phyloP scores from a whole-genome alignment of 2,797 vertebrate genomes.

The Caiman crocodilus region DNA sequence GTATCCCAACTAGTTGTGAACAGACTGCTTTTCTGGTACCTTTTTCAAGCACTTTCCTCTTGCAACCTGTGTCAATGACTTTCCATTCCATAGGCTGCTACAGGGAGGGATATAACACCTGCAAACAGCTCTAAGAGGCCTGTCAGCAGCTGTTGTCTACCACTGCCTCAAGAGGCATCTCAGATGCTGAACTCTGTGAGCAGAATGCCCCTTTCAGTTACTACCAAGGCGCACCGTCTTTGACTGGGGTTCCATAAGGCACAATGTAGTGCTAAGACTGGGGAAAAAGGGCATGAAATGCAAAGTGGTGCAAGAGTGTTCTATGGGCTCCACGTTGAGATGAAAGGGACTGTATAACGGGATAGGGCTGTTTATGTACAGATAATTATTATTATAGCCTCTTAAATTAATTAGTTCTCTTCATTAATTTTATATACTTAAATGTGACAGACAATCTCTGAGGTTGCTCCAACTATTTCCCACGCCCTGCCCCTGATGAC shows the following conservation, averaged over 20 bases:
- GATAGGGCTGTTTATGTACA: background rate
- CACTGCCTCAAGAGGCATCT: background rate
- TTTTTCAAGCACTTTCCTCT: background rate
- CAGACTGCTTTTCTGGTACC: background rate
- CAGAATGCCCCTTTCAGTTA: background rate
- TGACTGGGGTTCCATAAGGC: background rate
- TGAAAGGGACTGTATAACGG: background rate
- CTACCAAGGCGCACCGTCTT: background rate
- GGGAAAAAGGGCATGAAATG: background rate
- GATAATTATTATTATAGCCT: constrained; percentile 7
- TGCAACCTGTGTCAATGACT: background rate
- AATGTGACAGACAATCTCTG: constrained; percentile 28
- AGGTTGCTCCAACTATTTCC: background rate
- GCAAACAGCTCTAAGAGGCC: background rate
- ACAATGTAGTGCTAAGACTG: background rate
- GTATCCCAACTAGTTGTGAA: background rate
- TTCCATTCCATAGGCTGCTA: background rate
- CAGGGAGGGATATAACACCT: background rate
- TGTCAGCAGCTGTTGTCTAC: background rate
- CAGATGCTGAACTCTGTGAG: background rate
- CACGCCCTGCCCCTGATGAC: background rate
- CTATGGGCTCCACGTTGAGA: background rate
- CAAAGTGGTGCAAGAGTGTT: background rate
- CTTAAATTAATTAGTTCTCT: constrained; percentile 41
- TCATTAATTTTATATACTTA: constrained; percentile 34